Base-by-base conservation (phyloP, 2,797 vertebrate species). In the Siniperca obscura region DNA sequence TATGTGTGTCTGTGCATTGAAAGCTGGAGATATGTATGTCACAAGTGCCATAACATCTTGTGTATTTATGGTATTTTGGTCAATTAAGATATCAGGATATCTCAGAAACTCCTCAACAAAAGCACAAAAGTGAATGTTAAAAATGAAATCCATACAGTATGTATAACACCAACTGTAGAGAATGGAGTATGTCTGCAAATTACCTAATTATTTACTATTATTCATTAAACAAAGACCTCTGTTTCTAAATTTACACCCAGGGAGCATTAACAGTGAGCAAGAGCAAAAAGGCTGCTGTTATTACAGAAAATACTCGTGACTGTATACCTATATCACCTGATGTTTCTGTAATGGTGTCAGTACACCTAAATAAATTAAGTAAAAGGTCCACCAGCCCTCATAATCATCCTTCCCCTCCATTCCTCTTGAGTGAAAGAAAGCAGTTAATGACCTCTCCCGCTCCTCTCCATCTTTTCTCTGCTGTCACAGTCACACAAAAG, bases 381-480 rank as follows among this genome's bases (percentile, higher is more conserved):
- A 66, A 70, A 77, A 65, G 46, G 55, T 69, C 66, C 22, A 64
- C n/a, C 61, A 55, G 44, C 27, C 42, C 34, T 44, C 70, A 69
- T 86, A 48, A 71, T 81, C 61, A 68, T 52, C 52, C 57, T 21
- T 76, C 30, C 36, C 67, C 74, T 66, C 65, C 60, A 38, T 57
- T 59, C 70, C 70, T 81, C 30, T 48, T 2, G 59, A 84, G 62
- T 36, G 74, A 86, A 72, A 81, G 74, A 87, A 79, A 86, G 61
- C 73, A 50, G 69, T 56, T 82, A 83, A 87, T 86, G 81, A 79
- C 77, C 72, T 80, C 76, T 79, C 62, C 25, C 36, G 61, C 67
- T 70, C 70, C 70, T 62, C 64, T 84, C 68, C 25, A 61, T 80
- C 70, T 61, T 57, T 65, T 11, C 46, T 86, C 48, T 21, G 36